phyloP scores from a whole-genome alignment of 2,888 invertebrate species.

The Ecdyonurus torrentis region DNA sequence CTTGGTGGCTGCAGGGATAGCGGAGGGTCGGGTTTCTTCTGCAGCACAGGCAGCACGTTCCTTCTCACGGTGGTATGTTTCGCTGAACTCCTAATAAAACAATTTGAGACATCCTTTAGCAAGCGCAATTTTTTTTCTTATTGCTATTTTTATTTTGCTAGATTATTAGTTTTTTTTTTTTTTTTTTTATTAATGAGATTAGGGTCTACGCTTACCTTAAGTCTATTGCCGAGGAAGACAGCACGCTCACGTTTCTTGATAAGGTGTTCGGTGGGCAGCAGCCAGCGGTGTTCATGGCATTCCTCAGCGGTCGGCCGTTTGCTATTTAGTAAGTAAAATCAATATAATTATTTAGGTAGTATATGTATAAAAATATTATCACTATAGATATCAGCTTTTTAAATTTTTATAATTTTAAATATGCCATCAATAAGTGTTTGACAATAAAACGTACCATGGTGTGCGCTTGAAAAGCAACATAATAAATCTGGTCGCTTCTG shows the following conservation, averaged over 20 bases:
- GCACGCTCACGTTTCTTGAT: conserved; percentile 80
- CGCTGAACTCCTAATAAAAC: not conserved
- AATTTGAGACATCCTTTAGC: too few relatives aligned
- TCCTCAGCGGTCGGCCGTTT: conserved; percentile 91
- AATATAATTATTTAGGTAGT: conserved; percentile 6
- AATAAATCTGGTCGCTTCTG: conserved; percentile 82
- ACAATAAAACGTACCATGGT: conserved; percentile 56
- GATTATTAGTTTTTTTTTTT: too few relatives aligned
- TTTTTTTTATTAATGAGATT: too few relatives aligned
- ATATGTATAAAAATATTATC: not conserved
- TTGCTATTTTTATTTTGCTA: too few relatives aligned
- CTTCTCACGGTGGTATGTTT: not conserved
- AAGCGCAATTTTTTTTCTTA: too few relatives aligned
- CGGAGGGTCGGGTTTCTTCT: not conserved
- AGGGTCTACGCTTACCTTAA: conserved; percentile 43
- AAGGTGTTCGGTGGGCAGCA: conserved; percentile 82
- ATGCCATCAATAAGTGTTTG: too few relatives aligned
- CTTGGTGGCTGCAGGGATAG: not conserved
- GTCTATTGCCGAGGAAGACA: conserved; percentile 64
- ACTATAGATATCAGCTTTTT: conserved; percentile 9
- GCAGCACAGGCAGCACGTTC: not conserved
- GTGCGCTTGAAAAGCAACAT: conserved; percentile 91
- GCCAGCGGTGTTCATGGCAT: conserved; percentile 91
- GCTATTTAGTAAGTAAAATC: conserved; percentile 30
- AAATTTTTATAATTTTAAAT: conserved; percentile 6